phyloP scores from a whole-genome alignment of 2,113 vertebrate species.

The Pelecanoides urinatrix region DNA sequence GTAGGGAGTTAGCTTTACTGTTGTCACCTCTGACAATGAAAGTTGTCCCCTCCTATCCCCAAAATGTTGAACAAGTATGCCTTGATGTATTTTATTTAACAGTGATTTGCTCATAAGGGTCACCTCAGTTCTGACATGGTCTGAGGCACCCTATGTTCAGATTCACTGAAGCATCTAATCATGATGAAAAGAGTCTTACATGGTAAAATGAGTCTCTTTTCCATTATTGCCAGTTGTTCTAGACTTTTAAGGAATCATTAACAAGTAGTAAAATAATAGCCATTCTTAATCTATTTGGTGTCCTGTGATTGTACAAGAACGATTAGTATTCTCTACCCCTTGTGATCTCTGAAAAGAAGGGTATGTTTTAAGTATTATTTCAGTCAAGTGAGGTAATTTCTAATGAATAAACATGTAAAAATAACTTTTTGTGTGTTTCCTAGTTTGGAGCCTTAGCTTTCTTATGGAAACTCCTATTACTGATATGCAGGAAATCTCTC shows the following conservation, averaged over 20 bases:
- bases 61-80: not conserved
- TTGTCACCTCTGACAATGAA: not conserved
- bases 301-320: not conserved
- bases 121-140: not conserved
- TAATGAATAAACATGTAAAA: not conserved
- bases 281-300: not conserved
- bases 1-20: not conserved
- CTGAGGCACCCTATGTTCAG: not conserved
- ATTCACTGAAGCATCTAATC: not conserved
- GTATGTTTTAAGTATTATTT: not conserved
- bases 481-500: not conserved
- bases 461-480: not conserved
- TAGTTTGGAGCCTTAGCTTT: not conserved
- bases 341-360: not conserved
- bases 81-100: not conserved
- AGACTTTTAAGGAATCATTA: slow-evolving; percentile 7
- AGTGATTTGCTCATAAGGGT: not conserved
- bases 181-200: not conserved
- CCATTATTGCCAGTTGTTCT: not conserved
- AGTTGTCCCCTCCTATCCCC: not conserved
- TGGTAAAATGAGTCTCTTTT: not conserved
- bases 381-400: not conserved
- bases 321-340: not conserved
- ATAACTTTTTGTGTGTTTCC: not conserved
- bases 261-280: slow-evolving; percentile 22